Evolutionary conservation across 2,888 invertebrate species (phyloP).

Genomic region (Cremastinae sp.): DNA sequence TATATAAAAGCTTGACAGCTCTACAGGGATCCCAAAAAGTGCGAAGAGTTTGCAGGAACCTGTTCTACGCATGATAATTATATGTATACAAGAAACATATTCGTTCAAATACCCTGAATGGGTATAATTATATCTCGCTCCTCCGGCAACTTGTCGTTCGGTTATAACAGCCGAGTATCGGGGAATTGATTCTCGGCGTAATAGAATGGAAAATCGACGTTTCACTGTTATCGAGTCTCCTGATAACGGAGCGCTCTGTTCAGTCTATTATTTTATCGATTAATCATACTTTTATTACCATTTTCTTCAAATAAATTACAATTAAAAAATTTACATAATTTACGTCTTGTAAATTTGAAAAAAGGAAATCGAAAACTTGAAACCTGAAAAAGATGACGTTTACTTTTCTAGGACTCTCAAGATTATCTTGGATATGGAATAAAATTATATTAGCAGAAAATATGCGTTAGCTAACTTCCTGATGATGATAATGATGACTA

Average conservation of each 20-base stretch:
- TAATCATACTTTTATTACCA: too few species aligned
- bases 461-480: too few species aligned
- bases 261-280: neutral
- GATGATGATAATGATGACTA: too few species aligned
- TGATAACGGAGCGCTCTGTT: constrained; percentile 19
- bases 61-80: neutral
- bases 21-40: constrained; percentile 13
- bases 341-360: too few species aligned
- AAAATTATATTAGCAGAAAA: too few species aligned
- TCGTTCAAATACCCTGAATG: neutral
- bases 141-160: neutral
- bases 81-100: constrained; percentile 1
- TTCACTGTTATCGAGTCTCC: neutral
- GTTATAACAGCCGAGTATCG: constrained; percentile 39
- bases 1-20: constrained; percentile 8
- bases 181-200: constrained; percentile 21
- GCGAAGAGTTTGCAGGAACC: constrained; percentile 11
- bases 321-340: too few species aligned
- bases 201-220: constrained; percentile 25
- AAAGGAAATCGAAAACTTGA: too few species aligned
- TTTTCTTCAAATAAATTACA: too few species aligned
- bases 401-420: too few species aligned
- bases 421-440: too few species aligned
- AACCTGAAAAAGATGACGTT: too few species aligned
- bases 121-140: neutral